Percentiles rank a stretch among this genome's conserved stretches.
phyloP scores from a whole-genome alignment of 2,113 vertebrate genomes.

The Tauraco erythrolophus region DNA sequence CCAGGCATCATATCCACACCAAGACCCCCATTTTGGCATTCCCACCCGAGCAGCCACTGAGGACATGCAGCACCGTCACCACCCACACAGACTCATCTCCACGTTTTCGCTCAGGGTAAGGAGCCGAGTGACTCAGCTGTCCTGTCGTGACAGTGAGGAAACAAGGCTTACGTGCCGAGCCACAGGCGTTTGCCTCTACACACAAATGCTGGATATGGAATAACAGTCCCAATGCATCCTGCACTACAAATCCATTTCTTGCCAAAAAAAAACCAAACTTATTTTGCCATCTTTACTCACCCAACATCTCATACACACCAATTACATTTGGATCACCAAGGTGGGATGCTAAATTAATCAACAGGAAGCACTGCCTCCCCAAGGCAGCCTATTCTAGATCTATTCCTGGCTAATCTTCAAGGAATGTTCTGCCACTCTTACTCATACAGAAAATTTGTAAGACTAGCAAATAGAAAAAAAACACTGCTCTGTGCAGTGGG shows the following conservation, averaged over 20 bases:
- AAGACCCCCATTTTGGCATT: background rate
- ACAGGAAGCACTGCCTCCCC: slow-evolving; percentile 8
- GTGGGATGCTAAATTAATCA: slow-evolving; percentile 27
- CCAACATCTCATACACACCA: background rate
- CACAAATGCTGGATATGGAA: background rate
- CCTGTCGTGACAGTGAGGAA: background rate
- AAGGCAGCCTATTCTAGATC: background rate
- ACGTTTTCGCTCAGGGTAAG: background rate
- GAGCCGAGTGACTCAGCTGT: background rate
- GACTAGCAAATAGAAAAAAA: background rate
- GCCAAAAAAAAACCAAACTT: background rate
- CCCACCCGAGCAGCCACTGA: background rate
- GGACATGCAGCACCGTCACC: background rate
- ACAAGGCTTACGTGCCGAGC: fast-evolving
- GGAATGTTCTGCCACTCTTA: background rate
- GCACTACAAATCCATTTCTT: background rate
- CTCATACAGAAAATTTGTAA: background rate
- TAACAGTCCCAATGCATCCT: fast-evolving
- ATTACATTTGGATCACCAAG: background rate
- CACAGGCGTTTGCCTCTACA: background rate
- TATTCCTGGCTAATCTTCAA: slow-evolving; percentile 3
- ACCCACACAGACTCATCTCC: background rate
- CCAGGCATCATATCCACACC: background rate
- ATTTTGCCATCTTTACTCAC: slow-evolving; percentile 17
- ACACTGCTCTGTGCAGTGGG: background rate